A percentile compares a stretch with the other conserved stretches of the same genome.
Evolutionary conservation across 2,888 invertebrate genomes (phyloP).

Genomic region (Cybosia mesomella): DNA sequence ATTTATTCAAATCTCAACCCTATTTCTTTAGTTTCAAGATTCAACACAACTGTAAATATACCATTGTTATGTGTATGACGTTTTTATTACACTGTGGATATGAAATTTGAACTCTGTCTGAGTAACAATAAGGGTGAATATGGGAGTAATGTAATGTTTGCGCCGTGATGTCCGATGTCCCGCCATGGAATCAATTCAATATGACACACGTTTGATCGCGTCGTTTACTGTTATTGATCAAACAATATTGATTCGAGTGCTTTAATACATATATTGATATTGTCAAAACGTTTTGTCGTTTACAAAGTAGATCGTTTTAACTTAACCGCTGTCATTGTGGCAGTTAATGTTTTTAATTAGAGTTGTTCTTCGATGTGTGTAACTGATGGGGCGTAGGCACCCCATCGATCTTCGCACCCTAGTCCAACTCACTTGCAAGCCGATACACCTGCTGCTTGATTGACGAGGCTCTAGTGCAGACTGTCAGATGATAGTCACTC

Average conservation of each 20-base stretch:
- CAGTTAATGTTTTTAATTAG: neutral
- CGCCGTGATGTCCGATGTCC: constrained; percentile 58
- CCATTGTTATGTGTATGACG: constrained; percentile 34
- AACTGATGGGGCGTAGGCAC: too few species aligned
- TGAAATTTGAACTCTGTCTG: constrained; percentile 38
- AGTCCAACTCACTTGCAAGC: too few species aligned
- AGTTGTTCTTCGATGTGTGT: neutral
- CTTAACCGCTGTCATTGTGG: neutral
- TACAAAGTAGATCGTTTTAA: neutral
- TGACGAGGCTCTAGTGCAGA: too few species aligned
- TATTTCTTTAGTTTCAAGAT: neutral
- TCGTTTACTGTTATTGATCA: constrained; percentile 68
- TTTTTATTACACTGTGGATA: constrained; percentile 26
- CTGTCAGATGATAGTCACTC: too few species aligned
- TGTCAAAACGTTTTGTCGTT: constrained; percentile 20
- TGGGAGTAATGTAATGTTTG: constrained; percentile 37
- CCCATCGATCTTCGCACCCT: too few species aligned
- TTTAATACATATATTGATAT: constrained; percentile 47
- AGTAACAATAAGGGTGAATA: constrained; percentile 30
- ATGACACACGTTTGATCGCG: constrained; percentile 77
- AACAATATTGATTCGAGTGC: constrained; percentile 61
- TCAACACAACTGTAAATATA: constrained; percentile 12
- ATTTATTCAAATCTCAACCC: constrained; percentile 21
- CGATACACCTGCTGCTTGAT: too few species aligned
- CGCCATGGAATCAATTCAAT: constrained; percentile 76